phyloP scores from a whole-genome alignment of 2,797 vertebrate genomes.

The Australoheros facetus region DNA sequence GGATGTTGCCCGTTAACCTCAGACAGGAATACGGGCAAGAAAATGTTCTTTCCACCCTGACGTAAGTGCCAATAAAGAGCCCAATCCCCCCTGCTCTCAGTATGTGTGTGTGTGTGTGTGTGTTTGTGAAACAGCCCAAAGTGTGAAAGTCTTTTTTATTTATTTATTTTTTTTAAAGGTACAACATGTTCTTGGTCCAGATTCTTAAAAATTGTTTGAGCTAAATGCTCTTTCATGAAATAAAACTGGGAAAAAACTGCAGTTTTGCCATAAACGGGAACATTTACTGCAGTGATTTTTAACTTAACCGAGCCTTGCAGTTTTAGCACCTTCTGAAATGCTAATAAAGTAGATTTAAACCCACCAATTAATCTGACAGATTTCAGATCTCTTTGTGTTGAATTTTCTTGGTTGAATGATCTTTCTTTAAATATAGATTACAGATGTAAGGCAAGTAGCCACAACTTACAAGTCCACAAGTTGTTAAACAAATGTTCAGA shows the following conservation, averaged over 20 bases:
- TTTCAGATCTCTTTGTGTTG: neutral
- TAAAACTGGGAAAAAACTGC: conserved; percentile 4
- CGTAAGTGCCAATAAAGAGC: conserved; percentile 75
- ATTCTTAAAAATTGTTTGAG: conserved; percentile 9
- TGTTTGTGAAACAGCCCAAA: conserved; percentile 16
- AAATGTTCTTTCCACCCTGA: conserved; percentile 79
- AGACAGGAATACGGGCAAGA: conserved; percentile 75
- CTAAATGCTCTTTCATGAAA: conserved; percentile 23
- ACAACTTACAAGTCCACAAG: neutral
- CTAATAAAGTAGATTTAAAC: neutral
- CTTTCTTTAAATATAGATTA: neutral
- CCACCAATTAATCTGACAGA: neutral
- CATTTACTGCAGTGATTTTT: neutral
- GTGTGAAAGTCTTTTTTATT: conserved; percentile 50
- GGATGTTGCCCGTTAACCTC: conserved; percentile 73
- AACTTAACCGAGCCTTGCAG: neutral
- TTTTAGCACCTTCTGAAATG: conserved; percentile 1
- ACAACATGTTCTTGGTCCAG: conserved; percentile 68
- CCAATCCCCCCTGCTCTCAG: conserved; percentile 44
- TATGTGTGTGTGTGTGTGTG: conserved; percentile 15
- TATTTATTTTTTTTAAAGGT: conserved; percentile 40
- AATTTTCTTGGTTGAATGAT: neutral
- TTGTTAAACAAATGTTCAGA: neutral
- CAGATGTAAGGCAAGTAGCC: too few relatives aligned
- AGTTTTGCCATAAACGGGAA: neutral